Evolutionary conservation across 2,113 vertebrate genomes (phyloP), one percentile per base, ranked within the genome.

Genomic region (Noctilio leporinus): DNA sequence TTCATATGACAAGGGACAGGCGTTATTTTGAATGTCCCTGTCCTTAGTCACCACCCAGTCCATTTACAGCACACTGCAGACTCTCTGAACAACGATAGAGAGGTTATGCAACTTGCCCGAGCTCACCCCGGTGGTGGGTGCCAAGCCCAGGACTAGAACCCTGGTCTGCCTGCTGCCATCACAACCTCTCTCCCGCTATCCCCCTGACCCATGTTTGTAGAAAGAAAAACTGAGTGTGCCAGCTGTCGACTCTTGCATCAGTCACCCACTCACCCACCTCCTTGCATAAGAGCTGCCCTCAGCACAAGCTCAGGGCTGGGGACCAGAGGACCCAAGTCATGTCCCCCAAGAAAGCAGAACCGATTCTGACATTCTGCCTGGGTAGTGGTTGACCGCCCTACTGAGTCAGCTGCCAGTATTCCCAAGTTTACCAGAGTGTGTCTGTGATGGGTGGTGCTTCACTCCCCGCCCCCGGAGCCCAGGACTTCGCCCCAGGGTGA

Each of bases 311-410:
- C 35, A 70, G 35, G 51, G 24, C 59, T 17, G 1, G 30, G 59
- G 53, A 40, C 80, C 76, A 47, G 33, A 89, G 90, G 40, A 90
- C 33, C 47, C n/a, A 10, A 89, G 83, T 64, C n/a, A 30, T 15
- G 43, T 12, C 33, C 24, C 67, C 69, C 9, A 10, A 76, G 64
- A 96, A 97, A 96, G 97, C 96, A 95, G 96, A 97, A 97, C 93
- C 0, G 94, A 97, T 93, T 76, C 75, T 14, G 6, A 73, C 77
- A 10, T 4, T 35, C 86, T 43, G 89, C 53, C 83, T 38, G 33
- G 16, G 8, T 20, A 20, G 84, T 69, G 75, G 64, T 75, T 89
- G 80, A 57, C 45, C 65, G 7, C 69, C 51, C 84, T 45, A 84
- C 96, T 94, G 96, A 96, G 57, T 96, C 96, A 89, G 92, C 86